These are phyloP conservation scores for Drosophila bocqueti DNA, from an alignment of 1,140 invertebrate genomes.

Conservation along the genomic window DNA sequence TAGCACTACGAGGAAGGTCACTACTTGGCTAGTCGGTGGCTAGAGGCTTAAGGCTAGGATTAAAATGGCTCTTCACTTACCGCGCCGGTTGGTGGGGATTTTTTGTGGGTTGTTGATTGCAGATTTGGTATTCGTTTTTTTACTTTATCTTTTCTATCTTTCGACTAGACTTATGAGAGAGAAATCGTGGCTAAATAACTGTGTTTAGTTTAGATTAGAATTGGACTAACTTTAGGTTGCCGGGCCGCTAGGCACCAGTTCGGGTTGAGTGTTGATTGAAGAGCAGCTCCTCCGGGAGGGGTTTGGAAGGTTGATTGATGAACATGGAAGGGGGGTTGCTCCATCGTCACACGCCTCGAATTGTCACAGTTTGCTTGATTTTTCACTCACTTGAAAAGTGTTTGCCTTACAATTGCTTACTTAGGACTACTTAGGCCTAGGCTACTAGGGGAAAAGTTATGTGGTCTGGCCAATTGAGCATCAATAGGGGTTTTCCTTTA, in stretches of 20 bases:
- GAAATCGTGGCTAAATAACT: slow-evolving; percentile 41
- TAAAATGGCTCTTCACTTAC: slow-evolving; percentile 76
- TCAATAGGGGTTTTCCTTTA: slow-evolving; percentile 40
- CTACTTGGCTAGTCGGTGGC: slow-evolving; percentile 61
- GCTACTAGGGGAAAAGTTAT: slow-evolving; percentile 23
- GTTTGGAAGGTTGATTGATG: slow-evolving; percentile 43
- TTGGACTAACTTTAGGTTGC: slow-evolving; percentile 43
- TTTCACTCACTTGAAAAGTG: slow-evolving; percentile 72
- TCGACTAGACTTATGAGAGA: slow-evolving; percentile 48
- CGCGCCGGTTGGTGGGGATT: slow-evolving; percentile 66
- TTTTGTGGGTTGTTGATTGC: slow-evolving; percentile 68
- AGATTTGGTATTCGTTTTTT: slow-evolving; percentile 40
- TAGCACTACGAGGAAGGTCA: slow-evolving; percentile 36
- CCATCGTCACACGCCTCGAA: slow-evolving; percentile 36
- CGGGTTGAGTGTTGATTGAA: slow-evolving; percentile 72
- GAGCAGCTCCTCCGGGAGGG: slow-evolving; percentile 35
- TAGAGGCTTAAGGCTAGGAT: slow-evolving; percentile 45
- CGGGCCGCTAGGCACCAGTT: slow-evolving; percentile 16
- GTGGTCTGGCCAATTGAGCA: slow-evolving; percentile 60
- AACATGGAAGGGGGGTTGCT: slow-evolving; percentile 25
- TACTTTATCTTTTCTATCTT: slow-evolving; percentile 26
- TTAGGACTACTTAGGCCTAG: slow-evolving; percentile 43
- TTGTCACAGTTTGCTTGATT: slow-evolving; percentile 68
- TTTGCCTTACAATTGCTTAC: slow-evolving; percentile 72
- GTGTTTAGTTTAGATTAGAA: slow-evolving; percentile 29